Evolutionary conservation across 1,140 invertebrate species (phyloP), one percentile per base, ranked within the genome.

Genomic region (Chrysoperla carnea): DNA sequence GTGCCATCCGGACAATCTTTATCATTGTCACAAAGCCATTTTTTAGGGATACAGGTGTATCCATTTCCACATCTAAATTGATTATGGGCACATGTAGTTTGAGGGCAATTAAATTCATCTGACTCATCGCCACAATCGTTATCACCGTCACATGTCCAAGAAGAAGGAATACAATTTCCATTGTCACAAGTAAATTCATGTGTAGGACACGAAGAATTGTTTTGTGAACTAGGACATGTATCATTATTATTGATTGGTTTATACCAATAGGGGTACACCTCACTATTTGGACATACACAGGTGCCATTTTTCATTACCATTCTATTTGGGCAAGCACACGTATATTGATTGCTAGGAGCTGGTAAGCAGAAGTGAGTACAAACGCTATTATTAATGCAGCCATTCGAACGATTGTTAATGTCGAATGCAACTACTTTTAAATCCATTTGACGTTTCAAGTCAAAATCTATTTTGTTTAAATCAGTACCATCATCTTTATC

Each of bases 261-360:
- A n/a, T n/a, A n/a, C n/a, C n/a, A n/a, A n/a, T n/a, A n/a, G n/a
- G n/a, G n/a, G n/a, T n/a, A n/a, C n/a, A 35, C 59, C 23, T 62
- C 53, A 0, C 66, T 68, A 40, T 72, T 70, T 0, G 74, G 69
- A 59, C 81, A 84, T 48, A 76, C 53, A 50, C 81, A 84, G 46
- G 69, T 70, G 1, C 67, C 69, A 31, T 70, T 56, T 14, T 59
- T 54, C 47, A 63, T 68, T 6, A 64, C 66, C 61, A 83, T 72
- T 0, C 76, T 78, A 51, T 84, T 79, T 0, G 82, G 81, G 52
- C 83, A 87, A 1, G 80, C 57, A 51, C 82, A 87, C 1, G 68
- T 67, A 50, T 64, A 67, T 1, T 56, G 62, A 31, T 71, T 64
- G 8, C 70, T 62, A 0, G 81, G 82, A 12, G 69, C 67, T 2